These are phyloP conservation scores for Drosophila sulfurigaster DNA, from an alignment of 1,140 invertebrate species.

Conservation along the genomic window DNA sequence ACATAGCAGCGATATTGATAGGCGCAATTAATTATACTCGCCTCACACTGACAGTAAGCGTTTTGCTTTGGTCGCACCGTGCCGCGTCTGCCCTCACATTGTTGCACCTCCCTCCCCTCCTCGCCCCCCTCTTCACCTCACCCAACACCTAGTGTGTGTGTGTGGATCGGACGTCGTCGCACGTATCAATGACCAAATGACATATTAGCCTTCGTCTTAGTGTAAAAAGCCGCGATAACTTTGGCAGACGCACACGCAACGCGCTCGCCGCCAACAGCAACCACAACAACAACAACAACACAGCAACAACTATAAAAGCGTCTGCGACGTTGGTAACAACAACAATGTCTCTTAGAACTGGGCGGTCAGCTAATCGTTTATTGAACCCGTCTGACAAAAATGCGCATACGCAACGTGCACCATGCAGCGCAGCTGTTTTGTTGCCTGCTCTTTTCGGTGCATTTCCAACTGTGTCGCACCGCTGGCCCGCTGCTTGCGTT, in stretches of 20 bases:
- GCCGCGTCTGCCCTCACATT: constrained; percentile 30
- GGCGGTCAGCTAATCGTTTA: constrained; percentile 73
- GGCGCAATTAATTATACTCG: constrained; percentile 81
- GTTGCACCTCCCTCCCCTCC: constrained; percentile 5
- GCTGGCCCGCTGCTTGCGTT: constrained; percentile 73
- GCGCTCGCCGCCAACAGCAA: constrained; percentile 8
- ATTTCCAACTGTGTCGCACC: constrained; percentile 69
- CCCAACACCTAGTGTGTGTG: no score
- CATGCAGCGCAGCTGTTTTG: constrained; percentile 28
- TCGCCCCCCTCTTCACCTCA: not conserved
- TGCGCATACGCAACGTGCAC: constrained; percentile 78
- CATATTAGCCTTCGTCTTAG: constrained; percentile 82
- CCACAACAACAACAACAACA: constrained; percentile 19
- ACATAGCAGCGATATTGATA: constrained; percentile 72
- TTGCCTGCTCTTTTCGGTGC: constrained; percentile 35
- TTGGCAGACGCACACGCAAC: constrained; percentile 76
- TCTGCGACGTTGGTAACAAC: constrained; percentile 11
- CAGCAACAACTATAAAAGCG: constrained; percentile 19
- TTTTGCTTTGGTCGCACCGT: constrained; percentile 69
- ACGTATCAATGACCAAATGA: constrained; percentile 82
- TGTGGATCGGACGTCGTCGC: constrained; percentile 41
- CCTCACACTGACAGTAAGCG: constrained; percentile 79
- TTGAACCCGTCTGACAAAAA: constrained; percentile 64
- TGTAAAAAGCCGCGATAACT: constrained; percentile 81
- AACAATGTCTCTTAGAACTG: constrained; percentile 56